phyloP scores from a whole-genome alignment of 2,888 invertebrate species.

The Heliconius charithonia region DNA sequence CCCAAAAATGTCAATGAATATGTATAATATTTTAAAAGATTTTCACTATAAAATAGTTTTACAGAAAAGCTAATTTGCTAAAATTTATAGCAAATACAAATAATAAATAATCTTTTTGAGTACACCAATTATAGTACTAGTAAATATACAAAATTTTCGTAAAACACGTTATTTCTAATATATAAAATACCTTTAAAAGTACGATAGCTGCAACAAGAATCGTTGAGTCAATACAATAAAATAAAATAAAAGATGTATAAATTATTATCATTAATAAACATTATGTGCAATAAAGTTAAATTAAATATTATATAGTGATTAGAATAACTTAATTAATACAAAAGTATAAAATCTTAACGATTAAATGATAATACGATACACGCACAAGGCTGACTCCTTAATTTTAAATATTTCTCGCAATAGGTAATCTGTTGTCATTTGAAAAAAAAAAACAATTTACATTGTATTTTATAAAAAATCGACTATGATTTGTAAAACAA shows the following conservation, averaged over 20 bases:
- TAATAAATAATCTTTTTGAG: background rate
- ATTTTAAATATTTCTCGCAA: background rate
- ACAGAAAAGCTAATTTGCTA: background rate
- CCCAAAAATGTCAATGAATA: background rate
- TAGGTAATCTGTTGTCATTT: background rate
- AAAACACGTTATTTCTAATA: background rate
- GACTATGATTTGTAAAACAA: background rate
- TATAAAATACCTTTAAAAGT: background rate
- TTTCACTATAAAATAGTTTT: too few species aligned
- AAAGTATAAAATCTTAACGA: constrained; percentile 39
- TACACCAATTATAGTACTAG: too few species aligned
- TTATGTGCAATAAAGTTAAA: constrained; percentile 24
- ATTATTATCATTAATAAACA: constrained; percentile 13
- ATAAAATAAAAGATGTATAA: background rate
- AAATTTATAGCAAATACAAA: background rate
- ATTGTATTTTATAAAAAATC: constrained; percentile 19
- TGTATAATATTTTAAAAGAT: too few species aligned
- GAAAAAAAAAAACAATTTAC: background rate
- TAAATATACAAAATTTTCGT: background rate
- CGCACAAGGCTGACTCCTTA: constrained; percentile 39
- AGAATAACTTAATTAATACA: constrained; percentile 30
- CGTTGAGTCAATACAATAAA: background rate
- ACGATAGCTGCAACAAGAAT: constrained; percentile 3
- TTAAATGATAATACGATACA: constrained; percentile 29
- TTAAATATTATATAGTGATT: constrained; percentile 8